A percentile compares a stretch with the other conserved stretches of the same genome.
Conservation (phyloP, 2,113 vertebrate genomes). For the Plecturocebus donacophilus region DNA sequence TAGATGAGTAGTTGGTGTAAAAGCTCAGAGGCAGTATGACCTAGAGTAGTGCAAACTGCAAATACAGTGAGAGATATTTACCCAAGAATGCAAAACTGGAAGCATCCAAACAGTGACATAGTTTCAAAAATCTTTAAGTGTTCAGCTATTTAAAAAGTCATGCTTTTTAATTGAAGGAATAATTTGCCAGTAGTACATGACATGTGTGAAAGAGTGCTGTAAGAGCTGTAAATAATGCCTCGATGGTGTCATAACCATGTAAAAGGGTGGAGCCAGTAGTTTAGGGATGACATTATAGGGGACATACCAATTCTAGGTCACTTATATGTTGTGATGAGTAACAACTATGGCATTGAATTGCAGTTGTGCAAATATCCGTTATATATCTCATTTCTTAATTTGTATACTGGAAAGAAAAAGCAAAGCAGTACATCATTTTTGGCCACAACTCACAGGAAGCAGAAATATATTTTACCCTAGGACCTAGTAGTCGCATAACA, state of each 20-base stretch:
- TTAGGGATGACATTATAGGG: background rate
- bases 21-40: background rate
- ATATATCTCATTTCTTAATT: constrained; percentile 28
- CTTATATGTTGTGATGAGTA: background rate
- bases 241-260: background rate
- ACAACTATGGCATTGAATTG: background rate
- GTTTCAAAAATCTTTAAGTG: background rate
- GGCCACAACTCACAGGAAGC: background rate
- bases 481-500: background rate
- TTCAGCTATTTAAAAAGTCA: background rate
- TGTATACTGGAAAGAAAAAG: constrained; percentile 31
- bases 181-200: background rate
- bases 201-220: background rate
- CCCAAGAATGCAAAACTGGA: background rate
- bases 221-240: background rate
- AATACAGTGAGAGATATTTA: background rate
- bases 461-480: background rate
- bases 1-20: background rate
- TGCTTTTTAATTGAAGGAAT: background rate
- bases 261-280: background rate
- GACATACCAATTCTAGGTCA: background rate
- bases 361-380: background rate
- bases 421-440: background rate
- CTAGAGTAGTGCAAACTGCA: background rate
- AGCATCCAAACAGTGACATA: background rate